phyloP scores from a whole-genome alignment of 92 coral and sea anemone species.

The Palythoa caribaeorum region DNA sequence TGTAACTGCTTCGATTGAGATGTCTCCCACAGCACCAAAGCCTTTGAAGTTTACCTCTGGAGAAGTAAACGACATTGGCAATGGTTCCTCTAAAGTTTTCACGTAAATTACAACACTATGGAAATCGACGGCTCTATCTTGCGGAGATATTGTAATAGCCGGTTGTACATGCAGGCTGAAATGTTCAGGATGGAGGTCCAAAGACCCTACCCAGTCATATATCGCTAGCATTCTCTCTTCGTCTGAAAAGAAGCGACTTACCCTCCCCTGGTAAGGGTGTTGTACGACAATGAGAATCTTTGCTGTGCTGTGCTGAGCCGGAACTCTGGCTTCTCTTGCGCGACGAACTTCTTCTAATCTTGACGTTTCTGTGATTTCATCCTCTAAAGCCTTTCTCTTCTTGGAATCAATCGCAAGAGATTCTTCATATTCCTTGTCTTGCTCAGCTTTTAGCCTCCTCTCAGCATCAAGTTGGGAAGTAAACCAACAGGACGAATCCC shows the following conservation, averaged over 20 bases:
- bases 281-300: conserved; percentile 4
- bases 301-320: neutral
- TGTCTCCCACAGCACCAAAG: conserved; percentile 31
- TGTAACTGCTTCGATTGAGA: neutral
- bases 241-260: conserved; percentile 11
- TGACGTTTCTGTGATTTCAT: neutral
- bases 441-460: conserved; percentile 23
- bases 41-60: conserved; percentile 45
- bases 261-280: conserved; percentile 41
- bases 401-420: conserved; percentile 30
- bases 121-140: conserved; percentile 27
- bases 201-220: neutral
- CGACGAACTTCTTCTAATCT: neutral
- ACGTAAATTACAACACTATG: conserved; percentile 31
- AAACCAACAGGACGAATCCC: neutral
- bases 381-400: conserved; percentile 21
- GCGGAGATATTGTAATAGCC: conserved; percentile 13
- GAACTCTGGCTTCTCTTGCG: neutral
- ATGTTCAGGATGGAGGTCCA: conserved; percentile 3
- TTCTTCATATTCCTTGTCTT: conserved; percentile 39
- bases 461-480: conserved; percentile 23
- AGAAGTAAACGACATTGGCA: conserved; percentile 23
- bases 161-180: conserved; percentile 5
- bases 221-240: neutral
- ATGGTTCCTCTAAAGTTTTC: conserved; percentile 16